phyloP scores from a whole-genome alignment of 2,113 vertebrate genomes.

The Eclectus roratus region DNA sequence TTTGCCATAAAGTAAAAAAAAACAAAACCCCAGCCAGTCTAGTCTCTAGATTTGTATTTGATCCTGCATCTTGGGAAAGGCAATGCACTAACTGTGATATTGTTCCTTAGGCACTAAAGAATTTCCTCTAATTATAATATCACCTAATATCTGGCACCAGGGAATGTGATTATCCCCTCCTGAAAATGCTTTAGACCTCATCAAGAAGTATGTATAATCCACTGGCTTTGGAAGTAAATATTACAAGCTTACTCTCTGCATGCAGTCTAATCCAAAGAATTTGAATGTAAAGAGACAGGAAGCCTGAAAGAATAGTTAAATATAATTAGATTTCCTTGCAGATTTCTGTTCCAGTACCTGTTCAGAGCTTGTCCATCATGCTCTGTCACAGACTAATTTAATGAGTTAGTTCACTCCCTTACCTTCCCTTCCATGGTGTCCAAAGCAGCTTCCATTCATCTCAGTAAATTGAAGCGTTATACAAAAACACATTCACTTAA shows the following conservation, averaged over 20 bases:
- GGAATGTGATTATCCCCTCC: neutral
- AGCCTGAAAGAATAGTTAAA: neutral
- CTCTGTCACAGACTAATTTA: neutral
- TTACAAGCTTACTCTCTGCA: neutral
- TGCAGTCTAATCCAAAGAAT: neutral
- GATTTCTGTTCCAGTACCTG: neutral
- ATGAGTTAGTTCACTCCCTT: neutral
- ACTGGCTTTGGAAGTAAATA: neutral
- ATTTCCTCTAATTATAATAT: neutral
- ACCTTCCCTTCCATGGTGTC: neutral
- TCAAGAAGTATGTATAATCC: neutral
- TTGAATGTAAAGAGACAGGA: neutral
- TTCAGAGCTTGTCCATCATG: slow-evolving; percentile 15
- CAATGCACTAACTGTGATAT: neutral
- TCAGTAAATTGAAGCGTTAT: neutral
- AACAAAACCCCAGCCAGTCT: neutral
- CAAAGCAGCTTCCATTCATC: slow-evolving; percentile 23
- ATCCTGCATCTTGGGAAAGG: neutral
- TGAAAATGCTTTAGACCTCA: neutral
- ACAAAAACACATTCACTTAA: slow-evolving; percentile 21
- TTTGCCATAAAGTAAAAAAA: neutral
- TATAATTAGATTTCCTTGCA: neutral
- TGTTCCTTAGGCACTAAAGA: neutral
- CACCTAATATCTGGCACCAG: neutral
- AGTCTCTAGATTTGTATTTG: neutral